Evolutionary conservation across 2,888 invertebrate genomes (phyloP), one percentile per base, ranked within the genome.

Genomic region (Limnephilus lunatus): DNA sequence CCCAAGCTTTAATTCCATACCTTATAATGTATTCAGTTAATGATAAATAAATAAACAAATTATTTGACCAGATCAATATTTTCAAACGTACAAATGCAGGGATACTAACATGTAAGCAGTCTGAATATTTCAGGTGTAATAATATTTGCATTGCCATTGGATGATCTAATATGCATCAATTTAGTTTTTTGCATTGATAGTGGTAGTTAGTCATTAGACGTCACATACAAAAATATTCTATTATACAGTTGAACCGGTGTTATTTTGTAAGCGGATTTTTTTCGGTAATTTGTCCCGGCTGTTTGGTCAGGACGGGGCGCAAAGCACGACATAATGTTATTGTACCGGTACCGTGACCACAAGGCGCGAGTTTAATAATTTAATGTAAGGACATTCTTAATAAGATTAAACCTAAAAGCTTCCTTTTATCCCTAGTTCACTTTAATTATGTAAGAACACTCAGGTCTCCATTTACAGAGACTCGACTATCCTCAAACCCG

Each of bases 321-420:
- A 25, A 68, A 3, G 53, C 25, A 68, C 53, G 19, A 68, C 53
- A 68, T 68, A 4, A 25, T 68, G 53, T 68, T 68, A 1, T 68
- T 25, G 53, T 68, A 68, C 53, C 35, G 31, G 32, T 83, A 83
- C 32, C 15, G 31, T 35, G 83, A 83, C 83, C 83, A 35, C 31
- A 83, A 35, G 83, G 83, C 83, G 25, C 83, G 31, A 32, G 35
- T 35, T 35, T 83, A 31, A 83, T 32, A 32, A 83, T 83, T 83
- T 83, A 83, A 83, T 83, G 83, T 32, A 83, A 83, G 19, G 32
- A 83, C 83, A 32, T 83, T 83, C 35, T 83, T 83, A 83, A 83
- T 83, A 83, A 35, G 19, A 83, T 83, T 32, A 83, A 68, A 83
- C 19, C 35, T 83, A 35, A 83, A 83, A 83, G 83, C 83, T 32